Evolutionary conservation across 2,888 invertebrate genomes (phyloP).

Genomic region (Euclidia mi): DNA sequence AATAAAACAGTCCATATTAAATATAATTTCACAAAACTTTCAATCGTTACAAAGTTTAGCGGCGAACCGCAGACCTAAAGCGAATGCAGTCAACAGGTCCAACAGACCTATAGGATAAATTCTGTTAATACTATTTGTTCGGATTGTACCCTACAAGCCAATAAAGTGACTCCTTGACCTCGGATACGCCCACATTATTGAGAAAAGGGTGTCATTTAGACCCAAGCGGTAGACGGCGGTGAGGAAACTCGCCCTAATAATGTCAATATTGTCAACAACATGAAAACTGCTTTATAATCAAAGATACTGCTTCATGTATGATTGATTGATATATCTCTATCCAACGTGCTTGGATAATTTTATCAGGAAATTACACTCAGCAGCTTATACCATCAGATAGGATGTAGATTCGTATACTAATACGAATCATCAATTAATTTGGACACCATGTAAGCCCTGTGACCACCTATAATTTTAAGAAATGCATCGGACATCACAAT

Average conservation of each 20-base stretch:
- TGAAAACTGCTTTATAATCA: no score
- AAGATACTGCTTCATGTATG: no score
- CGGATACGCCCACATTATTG: conserved; percentile 61
- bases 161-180: conserved; percentile 60
- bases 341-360: no score
- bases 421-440: no score
- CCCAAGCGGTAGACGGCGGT: conserved; percentile 28
- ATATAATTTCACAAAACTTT: background rate
- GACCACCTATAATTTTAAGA: no score
- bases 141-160: conserved; percentile 39
- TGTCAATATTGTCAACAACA: no score
- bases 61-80: background rate
- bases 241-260: background rate
- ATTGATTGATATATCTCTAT: no score
- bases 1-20: background rate
- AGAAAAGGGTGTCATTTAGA: conserved; percentile 54
- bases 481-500: no score
- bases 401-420: no score
- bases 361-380: no score
- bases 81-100: conserved; percentile 59
- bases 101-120: conserved; percentile 28
- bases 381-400: no score
- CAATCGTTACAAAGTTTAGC: conserved; percentile 2
- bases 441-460: no score
- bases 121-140: conserved; percentile 43